Conservation (phyloP, 1,140 invertebrate species). For the Lepeophtheirus salmonis region DNA sequence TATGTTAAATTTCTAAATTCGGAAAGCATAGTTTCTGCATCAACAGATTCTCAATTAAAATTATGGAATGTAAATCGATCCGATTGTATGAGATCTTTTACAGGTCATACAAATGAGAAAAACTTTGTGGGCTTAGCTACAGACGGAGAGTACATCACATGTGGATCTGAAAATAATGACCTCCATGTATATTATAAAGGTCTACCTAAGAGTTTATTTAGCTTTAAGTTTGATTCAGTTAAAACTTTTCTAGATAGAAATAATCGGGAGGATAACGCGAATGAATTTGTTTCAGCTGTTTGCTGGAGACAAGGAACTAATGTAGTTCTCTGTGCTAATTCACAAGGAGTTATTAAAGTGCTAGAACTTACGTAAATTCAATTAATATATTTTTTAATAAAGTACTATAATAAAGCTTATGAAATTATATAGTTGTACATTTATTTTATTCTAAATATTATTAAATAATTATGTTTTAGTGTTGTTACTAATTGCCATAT, state of each 20-base stretch:
- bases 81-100: conserved; percentile 63
- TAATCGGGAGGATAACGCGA: conserved; percentile 55
- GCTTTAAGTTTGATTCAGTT: conserved; percentile 68
- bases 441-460: no score
- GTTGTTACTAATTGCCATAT: no score
- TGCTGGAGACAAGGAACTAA: conserved; percentile 74
- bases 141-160: conserved; percentile 81
- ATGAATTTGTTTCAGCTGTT: conserved; percentile 87
- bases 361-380: conserved; percentile 45
- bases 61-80: conserved; percentile 71
- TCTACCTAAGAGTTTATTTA: conserved; percentile 63
- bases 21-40: conserved; percentile 76
- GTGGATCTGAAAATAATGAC: conserved; percentile 88
- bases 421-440: no score
- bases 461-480: no score
- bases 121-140: conserved; percentile 93
- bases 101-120: conserved; percentile 88
- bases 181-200: conserved; percentile 86
- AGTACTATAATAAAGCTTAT: no score
- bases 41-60: conserved; percentile 82
- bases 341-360: conserved; percentile 78
- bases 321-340: conserved; percentile 82
- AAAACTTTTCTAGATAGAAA: conserved; percentile 59
- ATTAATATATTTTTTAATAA: conserved; percentile 11
- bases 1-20: conserved; percentile 86